Percentiles rank a stretch among this genome's conserved stretches.
These are phyloP conservation scores for Vireo altiloquus DNA, from an alignment of 2,113 vertebrate genomes.

Conservation along the genomic window DNA sequence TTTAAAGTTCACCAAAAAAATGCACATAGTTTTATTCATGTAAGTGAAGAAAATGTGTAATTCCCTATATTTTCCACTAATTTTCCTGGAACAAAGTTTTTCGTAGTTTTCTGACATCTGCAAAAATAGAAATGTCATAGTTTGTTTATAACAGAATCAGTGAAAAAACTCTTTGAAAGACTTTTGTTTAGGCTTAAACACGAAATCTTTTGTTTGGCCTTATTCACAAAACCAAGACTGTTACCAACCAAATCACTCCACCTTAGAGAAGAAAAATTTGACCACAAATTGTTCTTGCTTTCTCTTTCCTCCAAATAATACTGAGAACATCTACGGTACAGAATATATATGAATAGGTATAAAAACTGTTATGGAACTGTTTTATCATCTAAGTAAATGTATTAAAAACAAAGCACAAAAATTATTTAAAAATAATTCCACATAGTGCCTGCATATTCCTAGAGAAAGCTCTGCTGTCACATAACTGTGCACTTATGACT, in stretches of 20 bases:
- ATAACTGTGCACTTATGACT: not conserved
- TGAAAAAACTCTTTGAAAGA: not conserved
- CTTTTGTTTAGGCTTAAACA: not conserved
- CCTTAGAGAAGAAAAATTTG: not conserved
- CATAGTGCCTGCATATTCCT: not conserved
- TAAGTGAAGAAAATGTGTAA: not conserved
- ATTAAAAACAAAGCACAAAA: not conserved
- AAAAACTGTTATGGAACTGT: not conserved
- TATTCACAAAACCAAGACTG: not conserved
- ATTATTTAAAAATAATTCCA: not conserved
- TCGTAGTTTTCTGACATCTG: not conserved
- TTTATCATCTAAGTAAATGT: not conserved
- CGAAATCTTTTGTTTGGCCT: not conserved
- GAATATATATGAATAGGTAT: not conserved
- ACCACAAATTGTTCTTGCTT: not conserved
- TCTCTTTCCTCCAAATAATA: not conserved
- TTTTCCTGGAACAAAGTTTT: not conserved
- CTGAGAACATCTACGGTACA: not conserved
- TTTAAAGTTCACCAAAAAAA: not conserved
- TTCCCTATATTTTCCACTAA: not conserved
- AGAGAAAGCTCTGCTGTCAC: not conserved
- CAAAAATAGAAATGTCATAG: not conserved
- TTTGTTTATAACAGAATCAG: not conserved
- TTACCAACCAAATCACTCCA: not conserved
- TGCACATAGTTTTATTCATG: not conserved